Percentiles rank a stretch among this genome's conserved stretches.
These are phyloP conservation scores for Esperia sulphurella DNA, from an alignment of 2,888 invertebrate species.

Conservation along the genomic window DNA sequence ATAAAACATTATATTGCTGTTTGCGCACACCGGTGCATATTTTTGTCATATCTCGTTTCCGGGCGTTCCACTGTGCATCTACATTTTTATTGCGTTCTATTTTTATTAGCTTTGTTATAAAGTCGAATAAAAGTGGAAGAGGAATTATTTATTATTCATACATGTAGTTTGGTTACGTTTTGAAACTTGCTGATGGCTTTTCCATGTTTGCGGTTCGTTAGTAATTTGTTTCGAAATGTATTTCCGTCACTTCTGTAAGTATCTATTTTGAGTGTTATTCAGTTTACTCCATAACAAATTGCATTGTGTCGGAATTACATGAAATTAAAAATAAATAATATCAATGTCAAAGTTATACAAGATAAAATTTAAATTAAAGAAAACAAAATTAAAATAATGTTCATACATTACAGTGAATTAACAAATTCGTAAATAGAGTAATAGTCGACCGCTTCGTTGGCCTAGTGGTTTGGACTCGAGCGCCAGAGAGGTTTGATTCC, in stretches of 20 bases:
- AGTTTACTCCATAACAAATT: too few species aligned
- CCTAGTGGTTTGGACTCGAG: too few species aligned
- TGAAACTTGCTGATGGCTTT: slow-evolving; percentile 7
- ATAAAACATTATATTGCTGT: slow-evolving; percentile 72
- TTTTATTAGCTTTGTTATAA: slow-evolving; percentile 27
- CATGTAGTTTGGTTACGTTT: slow-evolving; percentile 10
- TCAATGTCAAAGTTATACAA: too few species aligned
- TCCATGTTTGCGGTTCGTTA: neutral
- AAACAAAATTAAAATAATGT: too few species aligned
- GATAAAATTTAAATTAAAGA: too few species aligned
- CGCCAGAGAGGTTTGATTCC: too few species aligned
- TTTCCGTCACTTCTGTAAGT: neutral
- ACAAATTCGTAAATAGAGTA: too few species aligned
- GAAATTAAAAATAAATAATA: too few species aligned
- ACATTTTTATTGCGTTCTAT: slow-evolving; percentile 54
- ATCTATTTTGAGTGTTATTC: too few species aligned
- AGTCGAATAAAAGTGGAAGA: slow-evolving; percentile 22
- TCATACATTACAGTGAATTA: too few species aligned
- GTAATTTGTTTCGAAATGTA: neutral
- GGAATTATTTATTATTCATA: slow-evolving; percentile 11
- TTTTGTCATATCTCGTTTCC: slow-evolving; percentile 55
- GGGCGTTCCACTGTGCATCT: slow-evolving; percentile 41
- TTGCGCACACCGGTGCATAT: slow-evolving; percentile 61
- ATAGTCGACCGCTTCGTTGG: too few species aligned
- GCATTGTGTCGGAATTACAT: too few species aligned